Evolutionary conservation across 2,113 vertebrate species (phyloP).

Genomic region (Eretmodus cyanostictus): DNA sequence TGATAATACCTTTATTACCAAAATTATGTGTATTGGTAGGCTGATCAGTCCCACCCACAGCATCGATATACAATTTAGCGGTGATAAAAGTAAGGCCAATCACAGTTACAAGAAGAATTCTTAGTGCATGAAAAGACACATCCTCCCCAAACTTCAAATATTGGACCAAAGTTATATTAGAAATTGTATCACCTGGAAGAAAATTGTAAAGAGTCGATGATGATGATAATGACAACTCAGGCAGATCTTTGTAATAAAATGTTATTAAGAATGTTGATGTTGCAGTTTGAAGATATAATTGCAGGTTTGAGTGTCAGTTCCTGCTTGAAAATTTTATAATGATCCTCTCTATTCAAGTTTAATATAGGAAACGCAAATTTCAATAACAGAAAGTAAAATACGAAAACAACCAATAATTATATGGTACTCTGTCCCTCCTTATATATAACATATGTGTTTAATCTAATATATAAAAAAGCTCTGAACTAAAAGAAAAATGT

Average conservation of each 20-base stretch:
- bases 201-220: not conserved
- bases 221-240: not conserved
- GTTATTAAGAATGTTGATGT: not conserved
- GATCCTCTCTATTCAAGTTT: not conserved
- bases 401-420: rapidly evolving
- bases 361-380: not conserved
- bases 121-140: not conserved
- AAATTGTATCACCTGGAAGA: not conserved
- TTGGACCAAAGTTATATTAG: not conserved
- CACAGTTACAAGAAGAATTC: not conserved
- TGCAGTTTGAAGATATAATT: not conserved
- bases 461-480: not conserved
- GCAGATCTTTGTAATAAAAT: not conserved
- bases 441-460: not conserved
- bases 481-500: not conserved
- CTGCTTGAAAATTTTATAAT: not conserved
- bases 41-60: not conserved
- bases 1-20: not conserved
- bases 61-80: not conserved
- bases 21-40: not conserved
- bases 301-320: not conserved
- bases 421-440: not conserved
- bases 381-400: not conserved
- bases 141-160: not conserved
- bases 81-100: not conserved